These are phyloP conservation scores for Drosophila rubida DNA, from an alignment of 2,888 invertebrate genomes.

Conservation along the genomic window DNA sequence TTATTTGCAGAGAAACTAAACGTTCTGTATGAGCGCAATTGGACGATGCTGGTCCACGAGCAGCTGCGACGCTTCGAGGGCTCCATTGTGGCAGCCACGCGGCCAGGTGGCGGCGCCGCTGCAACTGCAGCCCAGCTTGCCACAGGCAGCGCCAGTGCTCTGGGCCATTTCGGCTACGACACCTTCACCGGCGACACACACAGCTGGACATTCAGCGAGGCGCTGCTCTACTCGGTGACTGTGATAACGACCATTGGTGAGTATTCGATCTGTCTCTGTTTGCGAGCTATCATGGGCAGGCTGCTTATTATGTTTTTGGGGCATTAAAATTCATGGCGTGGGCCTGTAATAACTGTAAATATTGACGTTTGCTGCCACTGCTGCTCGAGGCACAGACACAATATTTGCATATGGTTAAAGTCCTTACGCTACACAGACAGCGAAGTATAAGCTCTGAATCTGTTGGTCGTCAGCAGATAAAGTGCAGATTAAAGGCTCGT, in stretches of 20 bases:
- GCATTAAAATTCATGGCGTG: slow-evolving; percentile 36
- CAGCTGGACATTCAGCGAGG: slow-evolving; percentile 92
- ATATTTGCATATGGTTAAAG: slow-evolving; percentile 69
- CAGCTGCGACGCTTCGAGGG: slow-evolving; percentile 92
- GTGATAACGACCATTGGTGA: slow-evolving; percentile 95
- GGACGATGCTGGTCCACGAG: slow-evolving; percentile 92
- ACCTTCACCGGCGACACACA: slow-evolving; percentile 55
- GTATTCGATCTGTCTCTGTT: slow-evolving; percentile 62
- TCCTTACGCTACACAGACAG: slow-evolving; percentile 18
- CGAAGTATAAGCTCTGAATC: background rate
- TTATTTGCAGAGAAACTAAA: slow-evolving; percentile 89
- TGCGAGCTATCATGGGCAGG: slow-evolving; percentile 29
- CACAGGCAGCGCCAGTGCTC: slow-evolving; percentile 56
- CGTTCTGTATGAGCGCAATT: slow-evolving; percentile 93
- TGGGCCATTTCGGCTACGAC: slow-evolving; percentile 71
- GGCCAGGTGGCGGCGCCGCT: slow-evolving; percentile 83
- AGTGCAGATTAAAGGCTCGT: background rate
- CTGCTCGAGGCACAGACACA: too few species aligned
- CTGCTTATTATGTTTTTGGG: slow-evolving; percentile 28
- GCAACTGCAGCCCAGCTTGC: slow-evolving; percentile 22
- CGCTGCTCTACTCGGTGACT: slow-evolving; percentile 93
- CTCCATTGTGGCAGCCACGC: slow-evolving; percentile 91
- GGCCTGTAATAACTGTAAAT: slow-evolving; percentile 57
- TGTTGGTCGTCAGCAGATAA: background rate
- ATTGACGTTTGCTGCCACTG: too few species aligned